Evolutionary conservation across 2,888 invertebrate genomes (phyloP).

Genomic region (Kuschelorhynchus macadamiae): DNA sequence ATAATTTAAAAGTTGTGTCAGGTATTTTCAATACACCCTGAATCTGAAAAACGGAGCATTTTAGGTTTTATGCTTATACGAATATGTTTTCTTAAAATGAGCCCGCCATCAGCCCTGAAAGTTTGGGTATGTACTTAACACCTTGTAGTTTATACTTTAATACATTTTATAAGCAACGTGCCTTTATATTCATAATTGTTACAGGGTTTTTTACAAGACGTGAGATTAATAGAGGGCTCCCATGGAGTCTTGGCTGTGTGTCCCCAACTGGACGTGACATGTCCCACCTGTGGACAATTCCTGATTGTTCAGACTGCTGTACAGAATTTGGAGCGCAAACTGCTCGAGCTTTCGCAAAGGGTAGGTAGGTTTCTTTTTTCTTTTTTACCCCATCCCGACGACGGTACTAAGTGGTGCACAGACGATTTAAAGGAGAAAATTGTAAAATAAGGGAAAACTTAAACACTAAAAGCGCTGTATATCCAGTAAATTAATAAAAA

Average conservation of each 20-base stretch:
- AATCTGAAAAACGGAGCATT: too few species aligned
- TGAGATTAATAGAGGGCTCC: slow-evolving; percentile 86
- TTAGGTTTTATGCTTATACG: too few species aligned
- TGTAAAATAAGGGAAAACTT: not conserved
- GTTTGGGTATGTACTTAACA: too few species aligned
- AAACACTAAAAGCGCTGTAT: too few species aligned
- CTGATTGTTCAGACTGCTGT: slow-evolving; percentile 86
- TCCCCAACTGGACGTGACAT: slow-evolving; percentile 87
- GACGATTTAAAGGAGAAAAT: too few species aligned
- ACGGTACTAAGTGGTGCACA: not conserved
- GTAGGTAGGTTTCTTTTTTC: slow-evolving; percentile 69
- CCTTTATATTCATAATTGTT: slow-evolving; percentile 18
- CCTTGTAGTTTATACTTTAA: too few species aligned
- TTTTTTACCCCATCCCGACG: slow-evolving; percentile 23
- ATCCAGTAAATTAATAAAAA: too few species aligned
- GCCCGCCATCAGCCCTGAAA: too few species aligned
- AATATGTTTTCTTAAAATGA: too few species aligned
- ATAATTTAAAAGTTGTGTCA: too few species aligned
- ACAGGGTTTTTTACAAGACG: slow-evolving; percentile 90
- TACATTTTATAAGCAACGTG: too few species aligned
- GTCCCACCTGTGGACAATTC: slow-evolving; percentile 93
- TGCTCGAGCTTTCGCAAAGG: slow-evolving; percentile 87
- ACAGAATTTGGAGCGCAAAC: slow-evolving; percentile 83
- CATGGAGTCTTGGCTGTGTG: slow-evolving; percentile 91
- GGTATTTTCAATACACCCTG: too few species aligned